phyloP scores from a whole-genome alignment of 2,888 invertebrate genomes.

The Aromia moschata region DNA sequence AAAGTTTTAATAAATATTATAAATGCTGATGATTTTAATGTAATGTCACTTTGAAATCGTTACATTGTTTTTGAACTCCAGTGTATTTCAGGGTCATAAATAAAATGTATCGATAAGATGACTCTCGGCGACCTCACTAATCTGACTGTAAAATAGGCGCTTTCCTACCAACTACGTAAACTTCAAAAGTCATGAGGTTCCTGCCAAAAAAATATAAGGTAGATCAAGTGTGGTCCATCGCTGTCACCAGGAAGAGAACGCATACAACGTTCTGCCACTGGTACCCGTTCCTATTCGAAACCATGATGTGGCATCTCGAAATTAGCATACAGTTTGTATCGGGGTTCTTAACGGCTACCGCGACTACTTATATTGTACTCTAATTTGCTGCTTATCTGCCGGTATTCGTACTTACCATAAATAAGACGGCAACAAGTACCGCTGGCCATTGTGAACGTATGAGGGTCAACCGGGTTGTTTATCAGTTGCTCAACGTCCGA shows the following conservation, averaged over 20 bases:
- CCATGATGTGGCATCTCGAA: slow-evolving; percentile 25
- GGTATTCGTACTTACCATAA: neutral
- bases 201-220: no score
- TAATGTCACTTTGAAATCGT: no score
- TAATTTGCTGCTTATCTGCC: slow-evolving; percentile 10
- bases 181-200: no score
- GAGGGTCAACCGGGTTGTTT: neutral
- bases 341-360: neutral
- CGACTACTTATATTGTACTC: slow-evolving; percentile 9
- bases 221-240: slow-evolving; percentile 39
- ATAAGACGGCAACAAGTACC: neutral
- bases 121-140: no score
- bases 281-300: slow-evolving; percentile 25
- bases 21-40: no score
- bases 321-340: slow-evolving; percentile 40
- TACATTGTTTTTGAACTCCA: no score
- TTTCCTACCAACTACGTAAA: no score
- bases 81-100: no score
- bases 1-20: no score
- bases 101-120: no score
- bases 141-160: no score
- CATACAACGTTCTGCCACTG: slow-evolving; percentile 19
- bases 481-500: no score
- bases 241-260: slow-evolving; percentile 31
- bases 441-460: neutral